phyloP scores from a whole-genome alignment of 2,888 invertebrate genomes.

The Hipparchia sbordonii region DNA sequence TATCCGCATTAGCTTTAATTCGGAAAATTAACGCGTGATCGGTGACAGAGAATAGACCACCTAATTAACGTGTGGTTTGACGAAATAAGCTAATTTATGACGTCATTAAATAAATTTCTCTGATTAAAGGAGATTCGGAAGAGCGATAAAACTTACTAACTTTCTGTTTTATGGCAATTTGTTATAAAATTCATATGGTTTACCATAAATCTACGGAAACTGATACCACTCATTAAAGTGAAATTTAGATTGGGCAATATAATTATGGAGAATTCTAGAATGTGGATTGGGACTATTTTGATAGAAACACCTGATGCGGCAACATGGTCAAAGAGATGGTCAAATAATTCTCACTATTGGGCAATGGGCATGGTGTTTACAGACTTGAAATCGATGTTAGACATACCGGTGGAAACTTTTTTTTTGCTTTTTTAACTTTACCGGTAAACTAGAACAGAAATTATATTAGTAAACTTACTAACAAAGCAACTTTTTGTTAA shows the following conservation, averaged over 20 bases:
- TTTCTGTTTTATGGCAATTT: constrained; percentile 16
- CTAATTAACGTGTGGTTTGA: constrained; percentile 8
- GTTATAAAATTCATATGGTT: constrained; percentile 14
- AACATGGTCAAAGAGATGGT: too few species aligned
- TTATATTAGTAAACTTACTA: too few species aligned
- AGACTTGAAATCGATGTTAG: too few species aligned
- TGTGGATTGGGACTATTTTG: not conserved
- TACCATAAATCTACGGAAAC: constrained; percentile 8
- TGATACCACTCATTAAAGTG: not conserved
- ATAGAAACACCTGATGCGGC: too few species aligned
- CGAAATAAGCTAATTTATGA: constrained; percentile 31
- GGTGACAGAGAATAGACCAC: not conserved
- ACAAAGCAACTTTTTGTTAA: too few species aligned
- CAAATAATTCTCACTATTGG: too few species aligned
- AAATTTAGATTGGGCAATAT: not conserved
- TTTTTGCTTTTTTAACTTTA: too few species aligned
- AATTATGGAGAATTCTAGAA: not conserved
- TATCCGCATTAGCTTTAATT: not conserved
- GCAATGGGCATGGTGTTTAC: too few species aligned
- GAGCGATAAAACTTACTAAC: constrained; percentile 25
- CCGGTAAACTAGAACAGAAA: too few species aligned
- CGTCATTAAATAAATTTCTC: constrained; percentile 20
- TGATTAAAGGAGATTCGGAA: constrained; percentile 28
- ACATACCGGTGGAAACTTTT: too few species aligned
- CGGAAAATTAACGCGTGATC: not conserved